Evolutionary conservation across 2,797 vertebrate genomes (phyloP), one percentile per base, ranked within the genome.

Genomic region (Urosaurus nigricauda): DNA sequence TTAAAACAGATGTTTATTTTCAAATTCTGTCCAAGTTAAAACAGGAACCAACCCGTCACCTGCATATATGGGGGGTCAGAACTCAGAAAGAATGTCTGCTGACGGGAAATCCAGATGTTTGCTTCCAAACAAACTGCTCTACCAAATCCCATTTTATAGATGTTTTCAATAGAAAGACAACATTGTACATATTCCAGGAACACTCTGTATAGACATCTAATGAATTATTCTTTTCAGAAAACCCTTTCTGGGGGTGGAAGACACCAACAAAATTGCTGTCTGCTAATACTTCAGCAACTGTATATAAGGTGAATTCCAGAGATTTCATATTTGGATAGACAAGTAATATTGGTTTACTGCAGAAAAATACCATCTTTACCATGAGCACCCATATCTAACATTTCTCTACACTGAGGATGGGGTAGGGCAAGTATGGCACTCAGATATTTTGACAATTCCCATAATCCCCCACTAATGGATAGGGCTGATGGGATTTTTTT

Each of bases 31-130:
- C n/a, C 77, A 87, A 35, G 60, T 53, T n/a, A 47, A 40, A 70
- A 70, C 63, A 37, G 77, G 37, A 65, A 65, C 14, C 3, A 14
- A 9, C 14, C 3, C 8, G 5, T 8, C 19, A 11, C 58, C 40
- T 63, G 56, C 83, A n/a, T 77, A 86, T 32, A 51, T 37, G 60
- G 53, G 53, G 40, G n/a, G 8, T 87, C 47, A 87, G 21, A 37
- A n/a, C 32, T 68, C 32, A 68, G 84, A 75, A 85, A 63, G 35
- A 37, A 51, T 7, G 68, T 53, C 21, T 70, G n/a, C 7, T 5
- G n/a, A 87, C 60, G 29, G 47, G 37, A 6, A 87, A 37, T 87
- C 47, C 47, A 12, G 77, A 68, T 87, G 85, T 70, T 53, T 80
- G 12, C n/a, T 71, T 79, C 79, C 77, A 87, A 51, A 79, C 68